Percentiles rank a stretch among this genome's conserved stretches.
These are phyloP conservation scores for Altica lythri DNA, from an alignment of 2,888 invertebrate genomes.

Conservation along the genomic window DNA sequence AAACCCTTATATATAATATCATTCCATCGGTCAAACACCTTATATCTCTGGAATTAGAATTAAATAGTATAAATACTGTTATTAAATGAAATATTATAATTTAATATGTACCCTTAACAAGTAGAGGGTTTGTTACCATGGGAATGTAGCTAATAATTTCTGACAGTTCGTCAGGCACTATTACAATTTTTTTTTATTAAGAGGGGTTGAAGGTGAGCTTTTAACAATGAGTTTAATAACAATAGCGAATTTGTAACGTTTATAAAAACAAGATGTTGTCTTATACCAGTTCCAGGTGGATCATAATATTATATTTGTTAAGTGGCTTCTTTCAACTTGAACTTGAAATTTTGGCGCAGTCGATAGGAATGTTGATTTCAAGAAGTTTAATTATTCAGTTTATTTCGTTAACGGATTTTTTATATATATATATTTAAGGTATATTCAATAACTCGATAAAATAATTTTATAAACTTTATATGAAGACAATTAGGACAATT, in stretches of 20 bases:
- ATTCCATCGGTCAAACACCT: no score
- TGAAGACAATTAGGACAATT: no score
- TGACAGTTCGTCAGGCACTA: neutral
- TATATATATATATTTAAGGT: no score
- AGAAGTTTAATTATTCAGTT: no score
- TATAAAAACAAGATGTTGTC: constrained; percentile 39
- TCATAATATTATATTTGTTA: no score
- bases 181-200: constrained; percentile 1
- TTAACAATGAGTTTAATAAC: constrained; percentile 27
- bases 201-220: constrained; percentile 22
- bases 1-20: no score
- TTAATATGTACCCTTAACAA: constrained; percentile 20
- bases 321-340: no score
- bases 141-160: constrained; percentile 2
- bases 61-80: constrained; percentile 10
- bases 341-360: neutral
- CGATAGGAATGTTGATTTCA: no score
- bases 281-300: neutral
- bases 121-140: constrained; percentile 1
- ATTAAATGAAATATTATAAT: constrained; percentile 14
- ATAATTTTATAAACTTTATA: no score
- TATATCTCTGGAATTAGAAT: neutral
- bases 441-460: no score
- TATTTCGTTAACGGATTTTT: no score
- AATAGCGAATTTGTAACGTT: constrained; percentile 50